Percentiles rank a stretch among this genome's conserved stretches.
phyloP scores from a whole-genome alignment of 2,888 invertebrate genomes.

The Yponomeuta cagnagella region DNA sequence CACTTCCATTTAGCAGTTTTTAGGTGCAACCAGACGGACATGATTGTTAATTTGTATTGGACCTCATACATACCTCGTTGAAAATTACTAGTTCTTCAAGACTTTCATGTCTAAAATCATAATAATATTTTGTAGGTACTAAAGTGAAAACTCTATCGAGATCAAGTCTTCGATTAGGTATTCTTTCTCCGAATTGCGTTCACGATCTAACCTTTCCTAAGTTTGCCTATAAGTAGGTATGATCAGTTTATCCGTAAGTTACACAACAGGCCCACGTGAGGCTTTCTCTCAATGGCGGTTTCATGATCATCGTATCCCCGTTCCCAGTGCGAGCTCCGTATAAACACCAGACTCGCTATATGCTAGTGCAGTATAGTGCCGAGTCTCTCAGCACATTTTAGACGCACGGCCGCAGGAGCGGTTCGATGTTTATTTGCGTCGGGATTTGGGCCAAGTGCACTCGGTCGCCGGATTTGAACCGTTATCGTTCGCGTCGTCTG shows the following conservation, averaged over 20 bases:
- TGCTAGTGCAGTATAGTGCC: conserved; percentile 13
- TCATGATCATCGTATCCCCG: conserved; percentile 41
- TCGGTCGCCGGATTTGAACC: conserved; percentile 49
- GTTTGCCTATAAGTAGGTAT: not conserved
- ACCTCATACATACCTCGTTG: no score
- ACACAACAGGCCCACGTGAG: conserved; percentile 24
- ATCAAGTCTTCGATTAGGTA: no score
- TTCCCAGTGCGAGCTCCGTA: conserved; percentile 33
- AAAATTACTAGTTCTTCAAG: no score
- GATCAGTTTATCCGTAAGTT: conserved; percentile 18
- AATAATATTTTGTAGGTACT: no score
- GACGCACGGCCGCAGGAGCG: conserved; percentile 35
- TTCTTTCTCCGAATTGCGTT: no score
- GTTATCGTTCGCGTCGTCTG: conserved; percentile 34
- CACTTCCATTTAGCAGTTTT: no score
- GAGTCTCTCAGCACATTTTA: conserved; percentile 18
- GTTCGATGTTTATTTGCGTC: conserved; percentile 58
- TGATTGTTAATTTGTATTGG: no score
- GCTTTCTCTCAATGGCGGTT: conserved; percentile 35
- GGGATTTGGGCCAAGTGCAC: conserved; percentile 66
- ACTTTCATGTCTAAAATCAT: no score
- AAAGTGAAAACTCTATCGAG: no score
- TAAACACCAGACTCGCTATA: conserved; percentile 21
- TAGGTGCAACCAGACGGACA: no score
- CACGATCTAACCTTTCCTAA: no score